Base-by-base conservation (phyloP, 2,797 vertebrate species). In the Miichthys miiuy region DNA sequence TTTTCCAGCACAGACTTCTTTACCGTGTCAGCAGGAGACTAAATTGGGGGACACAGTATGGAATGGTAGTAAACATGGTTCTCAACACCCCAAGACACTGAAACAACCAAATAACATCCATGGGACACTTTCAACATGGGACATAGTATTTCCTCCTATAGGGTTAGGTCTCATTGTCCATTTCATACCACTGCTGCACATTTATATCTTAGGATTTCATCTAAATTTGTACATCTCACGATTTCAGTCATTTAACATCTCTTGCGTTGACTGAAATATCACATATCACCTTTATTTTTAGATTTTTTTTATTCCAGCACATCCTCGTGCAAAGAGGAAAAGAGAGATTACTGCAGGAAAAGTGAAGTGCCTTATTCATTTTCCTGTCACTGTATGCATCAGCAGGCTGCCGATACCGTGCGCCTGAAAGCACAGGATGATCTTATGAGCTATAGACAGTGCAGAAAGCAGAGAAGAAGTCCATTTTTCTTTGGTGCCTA, bases 21-120 rank as follows among this genome's bases (percentile, higher is more conserved):
- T 65, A 73, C 25, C 70, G 55, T 81, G 75, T 78, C 88, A 89
- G 88, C 81, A 54, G 90, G 83, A 83, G 83, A 68, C 82, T 63
- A 75, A 84, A 86, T 85, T 52, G 57, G 51, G 34, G 81, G 58
- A 65, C 75, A 67, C 84, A 73, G 83, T 84, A 77, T 72, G 74
- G 72, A 72, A 77, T 8, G 44, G 61, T 65, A 27, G 77, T 76
- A 70, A 86, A 88, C 81, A 69, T 72, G 66, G 64, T 57, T 72
- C 63, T 64, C 1, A 12, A 62, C 77, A 72, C 74, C 13, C 41
- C 34, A 13, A 46, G 74, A 79, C 64, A 62, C 41, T 50, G 61
- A 78, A 48, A 60, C 66, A 63, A 58, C 41, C 27, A 62, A 71
- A 85, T 60, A 85, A 73, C 50, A 83, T 48, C 64, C 25, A 51